Conservation (phyloP, 2,797 vertebrate genomes). For the Anniella stebbinsi region DNA sequence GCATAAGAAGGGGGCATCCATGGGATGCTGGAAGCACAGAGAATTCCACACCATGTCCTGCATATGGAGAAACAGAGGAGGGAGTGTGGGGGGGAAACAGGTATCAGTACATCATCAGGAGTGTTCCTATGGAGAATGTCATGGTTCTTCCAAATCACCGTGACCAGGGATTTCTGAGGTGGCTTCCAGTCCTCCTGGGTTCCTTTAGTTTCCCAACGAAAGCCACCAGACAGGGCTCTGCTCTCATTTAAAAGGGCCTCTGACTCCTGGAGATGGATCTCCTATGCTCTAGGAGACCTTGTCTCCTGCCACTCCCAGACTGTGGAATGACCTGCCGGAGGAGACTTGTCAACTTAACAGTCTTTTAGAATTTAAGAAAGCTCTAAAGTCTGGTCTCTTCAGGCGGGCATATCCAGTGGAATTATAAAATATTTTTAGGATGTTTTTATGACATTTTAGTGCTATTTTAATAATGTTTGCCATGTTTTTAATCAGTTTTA, state of each 20-base stretch:
- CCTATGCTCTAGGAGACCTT: background rate
- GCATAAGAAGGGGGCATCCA: background rate
- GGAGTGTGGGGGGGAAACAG: background rate
- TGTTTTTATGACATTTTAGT: too few relatives aligned
- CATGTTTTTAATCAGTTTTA: too few relatives aligned
- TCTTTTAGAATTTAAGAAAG: too few relatives aligned
- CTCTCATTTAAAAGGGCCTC: background rate
- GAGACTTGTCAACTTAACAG: too few relatives aligned
- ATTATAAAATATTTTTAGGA: too few relatives aligned
- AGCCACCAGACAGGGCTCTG: background rate
- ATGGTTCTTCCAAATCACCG: background rate
- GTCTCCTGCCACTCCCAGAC: too few relatives aligned
- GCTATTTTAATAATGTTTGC: too few relatives aligned
- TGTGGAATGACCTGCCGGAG: too few relatives aligned
- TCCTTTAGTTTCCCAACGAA: background rate
- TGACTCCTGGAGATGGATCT: background rate
- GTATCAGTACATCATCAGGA: background rate
- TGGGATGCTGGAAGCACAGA: conserved; percentile 29
- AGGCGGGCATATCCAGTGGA: too few relatives aligned
- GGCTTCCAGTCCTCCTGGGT: background rate
- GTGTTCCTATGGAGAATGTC: background rate
- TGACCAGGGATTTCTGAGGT: background rate
- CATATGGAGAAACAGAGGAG: conserved; percentile 29
- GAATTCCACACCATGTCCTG: conserved; percentile 40
- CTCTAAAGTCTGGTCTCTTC: too few relatives aligned